Percentiles rank a stretch among this genome's conserved stretches.
Conservation (phyloP, 1,140 invertebrate species). For the Phortica variegata region DNA sequence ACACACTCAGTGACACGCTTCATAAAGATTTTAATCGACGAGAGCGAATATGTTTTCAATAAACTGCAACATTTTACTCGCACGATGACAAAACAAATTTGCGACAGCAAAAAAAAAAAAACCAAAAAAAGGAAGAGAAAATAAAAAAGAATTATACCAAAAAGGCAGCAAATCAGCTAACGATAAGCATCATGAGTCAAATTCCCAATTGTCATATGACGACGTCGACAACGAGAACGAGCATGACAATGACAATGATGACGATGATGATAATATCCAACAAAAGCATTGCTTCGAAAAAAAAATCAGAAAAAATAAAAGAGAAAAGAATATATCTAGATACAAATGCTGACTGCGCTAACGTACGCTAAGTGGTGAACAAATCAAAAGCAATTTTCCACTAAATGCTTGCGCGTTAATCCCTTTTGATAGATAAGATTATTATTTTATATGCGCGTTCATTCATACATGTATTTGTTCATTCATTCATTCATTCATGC, state of each 20-base stretch:
- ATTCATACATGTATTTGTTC: not conserved
- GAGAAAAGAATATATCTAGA: constrained; percentile 23
- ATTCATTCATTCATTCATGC: not conserved
- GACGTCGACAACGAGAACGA: no score
- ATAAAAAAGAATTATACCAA: not conserved
- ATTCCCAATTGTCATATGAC: no score
- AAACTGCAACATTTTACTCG: constrained; percentile 11
- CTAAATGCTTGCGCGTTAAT: constrained; percentile 37
- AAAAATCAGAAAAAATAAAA: constrained; percentile 10
- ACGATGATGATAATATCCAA: no score
- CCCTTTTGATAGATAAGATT: constrained; percentile 42
- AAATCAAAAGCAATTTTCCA: constrained; percentile 38
- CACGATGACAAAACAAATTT: no score
- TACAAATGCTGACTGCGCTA: constrained; percentile 11
- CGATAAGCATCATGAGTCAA: no score
- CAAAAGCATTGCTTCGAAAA: no score
- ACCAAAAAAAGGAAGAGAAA: no score
- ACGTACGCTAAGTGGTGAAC: not conserved
- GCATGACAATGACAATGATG: no score
- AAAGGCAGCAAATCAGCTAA: not conserved
- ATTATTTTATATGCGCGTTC: constrained; percentile 6
- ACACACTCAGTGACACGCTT: no score
- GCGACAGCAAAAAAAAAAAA: no score
- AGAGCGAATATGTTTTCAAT: constrained; percentile 39
- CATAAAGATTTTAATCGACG: constrained; percentile 11